Evolutionary conservation across 2,888 invertebrate genomes (phyloP).

Genomic region (Paralinhomoeus sp.): DNA sequence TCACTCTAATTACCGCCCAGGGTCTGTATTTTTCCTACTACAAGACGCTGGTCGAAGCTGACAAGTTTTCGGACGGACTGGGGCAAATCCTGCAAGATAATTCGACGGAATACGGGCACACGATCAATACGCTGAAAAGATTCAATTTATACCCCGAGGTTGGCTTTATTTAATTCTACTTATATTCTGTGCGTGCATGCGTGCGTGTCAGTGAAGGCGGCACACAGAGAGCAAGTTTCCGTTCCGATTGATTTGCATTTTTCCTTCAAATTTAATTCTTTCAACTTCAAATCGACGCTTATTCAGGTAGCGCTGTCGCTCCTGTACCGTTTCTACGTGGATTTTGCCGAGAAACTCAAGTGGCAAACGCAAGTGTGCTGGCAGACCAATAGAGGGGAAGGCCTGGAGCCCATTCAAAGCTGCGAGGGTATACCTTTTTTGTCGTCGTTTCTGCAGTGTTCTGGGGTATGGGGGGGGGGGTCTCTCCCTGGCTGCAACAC

Average conservation of each 20-base stretch:
- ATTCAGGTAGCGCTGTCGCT: slow-evolving; percentile 32
- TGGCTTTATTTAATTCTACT: too few relatives aligned
- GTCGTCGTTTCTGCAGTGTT: too few relatives aligned
- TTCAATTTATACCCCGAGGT: slow-evolving; percentile 70
- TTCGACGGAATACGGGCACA: slow-evolving; percentile 53
- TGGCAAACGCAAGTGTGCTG: slow-evolving; percentile 32
- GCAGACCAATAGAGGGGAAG: slow-evolving; percentile 41
- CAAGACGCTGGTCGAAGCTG: slow-evolving; percentile 50
- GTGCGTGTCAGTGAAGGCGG: not conserved
- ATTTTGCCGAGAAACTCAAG: slow-evolving; percentile 26
- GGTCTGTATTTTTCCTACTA: slow-evolving; percentile 68
- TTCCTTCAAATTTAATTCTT: too few relatives aligned
- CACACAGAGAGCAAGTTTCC: too few relatives aligned
- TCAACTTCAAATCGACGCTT: not conserved
- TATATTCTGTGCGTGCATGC: not conserved
- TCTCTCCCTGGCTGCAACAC: too few relatives aligned
- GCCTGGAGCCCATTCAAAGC: slow-evolving; percentile 40
- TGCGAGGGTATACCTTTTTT: slow-evolving; percentile 40
- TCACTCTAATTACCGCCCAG: slow-evolving; percentile 27
- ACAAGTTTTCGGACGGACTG: slow-evolving; percentile 40
- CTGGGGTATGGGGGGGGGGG: too few relatives aligned
- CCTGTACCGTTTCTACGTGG: slow-evolving; percentile 33
- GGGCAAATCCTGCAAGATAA: slow-evolving; percentile 42
- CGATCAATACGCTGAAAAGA: slow-evolving; percentile 53
- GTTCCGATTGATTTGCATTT: too few relatives aligned